phyloP scores from a whole-genome alignment of 2,888 invertebrate genomes.

The Drosophila fulvimacula region DNA sequence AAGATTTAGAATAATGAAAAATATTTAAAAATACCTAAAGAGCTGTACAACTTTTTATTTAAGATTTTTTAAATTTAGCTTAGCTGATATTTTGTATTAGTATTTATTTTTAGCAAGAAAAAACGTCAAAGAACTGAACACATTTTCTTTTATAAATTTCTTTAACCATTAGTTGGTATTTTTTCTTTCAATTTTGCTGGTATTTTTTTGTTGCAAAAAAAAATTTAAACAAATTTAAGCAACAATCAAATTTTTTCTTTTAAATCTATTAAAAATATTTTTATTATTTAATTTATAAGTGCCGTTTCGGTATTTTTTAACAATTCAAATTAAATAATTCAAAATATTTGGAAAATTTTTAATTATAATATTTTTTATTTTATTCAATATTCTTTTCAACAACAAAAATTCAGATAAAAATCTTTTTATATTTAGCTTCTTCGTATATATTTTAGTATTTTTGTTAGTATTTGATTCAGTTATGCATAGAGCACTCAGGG shows the following conservation, averaged over 20 bases:
- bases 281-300: too few species aligned
- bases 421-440: conserved; percentile 22
- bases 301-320: too few species aligned
- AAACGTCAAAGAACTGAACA: conserved; percentile 1
- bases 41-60: conserved; percentile 27
- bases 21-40: conserved; percentile 2
- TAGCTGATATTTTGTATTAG: conserved; percentile 1
- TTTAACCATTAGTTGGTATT: too few species aligned
- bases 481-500: conserved; percentile 81
- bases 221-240: too few species aligned
- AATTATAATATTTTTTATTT: not conserved
- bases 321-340: not conserved
- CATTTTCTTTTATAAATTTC: too few species aligned
- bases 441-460: conserved; percentile 17
- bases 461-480: conserved; percentile 17
- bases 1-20: conserved; percentile 19
- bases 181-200: not conserved
- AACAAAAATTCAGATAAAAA: not conserved
- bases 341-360: not conserved
- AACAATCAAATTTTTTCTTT: too few species aligned
- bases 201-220: not conserved
- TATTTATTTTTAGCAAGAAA: conserved; percentile 5
- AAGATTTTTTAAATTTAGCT: not conserved
- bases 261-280: too few species aligned
- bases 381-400: not conserved